Evolutionary conservation across 2,888 invertebrate genomes (phyloP), one percentile per base, ranked within the genome.

Genomic region (Drosophila helvetica): DNA sequence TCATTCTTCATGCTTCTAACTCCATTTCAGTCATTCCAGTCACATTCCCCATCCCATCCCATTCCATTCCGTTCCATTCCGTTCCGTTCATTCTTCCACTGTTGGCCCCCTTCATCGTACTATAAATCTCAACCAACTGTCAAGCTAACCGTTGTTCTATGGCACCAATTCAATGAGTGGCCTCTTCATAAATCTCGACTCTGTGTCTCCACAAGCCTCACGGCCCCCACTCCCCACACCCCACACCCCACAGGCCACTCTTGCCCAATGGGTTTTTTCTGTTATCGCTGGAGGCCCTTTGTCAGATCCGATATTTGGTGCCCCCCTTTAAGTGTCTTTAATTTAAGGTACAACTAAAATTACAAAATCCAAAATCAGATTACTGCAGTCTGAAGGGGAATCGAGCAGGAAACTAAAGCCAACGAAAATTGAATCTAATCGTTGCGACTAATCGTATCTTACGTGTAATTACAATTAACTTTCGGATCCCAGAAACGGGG

Each of bases 391-490:
- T 68, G 67, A 22, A 5, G 22, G 58, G 53, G 30, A 60, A 63
- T n/a, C 46, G 17, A 17, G 51, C 58, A 43, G 17, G 12, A 30
- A 19, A 19, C 53, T 45, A 38, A 64, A 25, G n/a, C 45, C 38
- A 25, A 86, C 15, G 2, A 7, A n/a, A 15, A 88, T 85, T 80
- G 82, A 85, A 89, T 87, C 81, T 85, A 87, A 85, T 85, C 87
- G 77, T 6, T 67, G 72, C 74, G 79, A 79, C 85, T 89, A 27
- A 27, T 27, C 27, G 27, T 27, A 85, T 87, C 85, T 38, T 81
- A 73, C 72, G 75, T 89, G 87, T 89, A 85, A 85, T 85, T 88
- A 85, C 85, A 85, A 85, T 89, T 85, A 88, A 75, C 78, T 65
- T 76, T 63, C 7, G 55, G 38, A 38, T 38, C 33, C 33, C 33